Evolutionary conservation across 2,888 invertebrate species (phyloP), one percentile per base, ranked within the genome.

Genomic region (Plagiodera versicolora): DNA sequence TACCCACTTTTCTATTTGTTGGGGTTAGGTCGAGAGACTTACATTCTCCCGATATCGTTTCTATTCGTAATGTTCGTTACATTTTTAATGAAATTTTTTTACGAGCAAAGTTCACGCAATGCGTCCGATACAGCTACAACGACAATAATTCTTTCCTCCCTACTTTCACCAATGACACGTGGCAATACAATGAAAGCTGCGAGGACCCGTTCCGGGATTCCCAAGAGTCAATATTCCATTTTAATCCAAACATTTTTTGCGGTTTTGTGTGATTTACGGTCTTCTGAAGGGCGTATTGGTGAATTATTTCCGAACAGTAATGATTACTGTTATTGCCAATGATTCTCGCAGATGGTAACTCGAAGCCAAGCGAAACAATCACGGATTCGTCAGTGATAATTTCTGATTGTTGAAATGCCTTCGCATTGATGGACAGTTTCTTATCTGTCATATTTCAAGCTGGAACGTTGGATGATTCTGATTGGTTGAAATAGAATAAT

Each of bases 91-190:
- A 11, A 39, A 39, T 4, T 39, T 14, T 39, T 39, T 39, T 14
- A 39, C 14, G n/a, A 39, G 39, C 39, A 4, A n/a, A 4, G 6
- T 14, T 4, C 14, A 39, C 39, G 39, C 39, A 14, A 39, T 39
- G 8, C 39, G 4, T n/a, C 39, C 14, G 14, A 39, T 14, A 32
- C 10, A 39, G 2, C n/a, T 14, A 39, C 39, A 52, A 32, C 39
- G 24, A 52, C 52, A 44, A 52, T 52, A 52, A 53, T 35, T 53
- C 19, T 53, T n/a, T 17, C 24, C 20, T 24, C 52, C 52, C 51
- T 44, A 19, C 44, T 24, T 10, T n/a, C 16, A n/a, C 52, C 14
- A 39, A 44, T 44, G 52, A 53, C 44, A 53, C 39, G 11, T 24
- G 16, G 20, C 44, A 24, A 24, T 35, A 35, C 17, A 35, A 32